A percentile compares a stretch with the other conserved stretches of the same genome.
Evolutionary conservation across 2,888 invertebrate species (phyloP).

Genomic region (Rugalucina vietnamica): DNA sequence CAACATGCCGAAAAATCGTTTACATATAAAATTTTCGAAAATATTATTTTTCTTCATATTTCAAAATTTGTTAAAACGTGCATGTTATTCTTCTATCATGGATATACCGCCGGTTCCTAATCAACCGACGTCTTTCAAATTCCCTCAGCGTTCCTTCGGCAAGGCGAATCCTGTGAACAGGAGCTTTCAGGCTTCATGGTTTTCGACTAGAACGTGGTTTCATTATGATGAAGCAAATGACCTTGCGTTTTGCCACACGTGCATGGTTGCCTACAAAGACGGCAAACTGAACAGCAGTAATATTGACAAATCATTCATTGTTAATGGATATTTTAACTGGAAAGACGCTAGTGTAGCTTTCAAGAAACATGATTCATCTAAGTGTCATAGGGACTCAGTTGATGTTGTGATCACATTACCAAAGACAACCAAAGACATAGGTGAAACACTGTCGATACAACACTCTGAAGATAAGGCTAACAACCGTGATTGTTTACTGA

Average conservation of each 20-base stretch:
- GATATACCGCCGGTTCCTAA: too few species aligned
- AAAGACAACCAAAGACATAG: slow-evolving; percentile 33
- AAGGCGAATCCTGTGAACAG: not conserved
- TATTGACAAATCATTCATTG: slow-evolving; percentile 32
- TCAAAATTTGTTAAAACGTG: too few species aligned
- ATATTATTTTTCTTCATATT: too few species aligned
- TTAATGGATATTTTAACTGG: slow-evolving; percentile 56
- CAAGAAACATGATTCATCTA: slow-evolving; percentile 40
- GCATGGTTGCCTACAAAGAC: not conserved
- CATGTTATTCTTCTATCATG: too few species aligned
- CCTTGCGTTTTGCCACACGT: not conserved
- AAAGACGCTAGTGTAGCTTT: slow-evolving; percentile 52
- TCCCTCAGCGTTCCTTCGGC: not conserved
- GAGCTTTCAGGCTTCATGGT: too few species aligned
- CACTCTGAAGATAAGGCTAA: slow-evolving; percentile 43
- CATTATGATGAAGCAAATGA: not conserved
- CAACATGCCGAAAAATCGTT: too few species aligned
- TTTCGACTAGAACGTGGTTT: not conserved
- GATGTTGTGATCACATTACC: slow-evolving; percentile 32
- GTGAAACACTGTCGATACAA: slow-evolving; percentile 27
- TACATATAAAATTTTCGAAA: too few species aligned
- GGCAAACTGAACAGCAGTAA: not conserved
- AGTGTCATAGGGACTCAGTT: slow-evolving; percentile 52
- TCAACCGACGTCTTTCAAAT: not conserved
- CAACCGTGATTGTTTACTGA: slow-evolving; percentile 44